Base-by-base conservation (phyloP, 92 coral and sea anemone genomes). In the Isaurus tuberculatus region DNA sequence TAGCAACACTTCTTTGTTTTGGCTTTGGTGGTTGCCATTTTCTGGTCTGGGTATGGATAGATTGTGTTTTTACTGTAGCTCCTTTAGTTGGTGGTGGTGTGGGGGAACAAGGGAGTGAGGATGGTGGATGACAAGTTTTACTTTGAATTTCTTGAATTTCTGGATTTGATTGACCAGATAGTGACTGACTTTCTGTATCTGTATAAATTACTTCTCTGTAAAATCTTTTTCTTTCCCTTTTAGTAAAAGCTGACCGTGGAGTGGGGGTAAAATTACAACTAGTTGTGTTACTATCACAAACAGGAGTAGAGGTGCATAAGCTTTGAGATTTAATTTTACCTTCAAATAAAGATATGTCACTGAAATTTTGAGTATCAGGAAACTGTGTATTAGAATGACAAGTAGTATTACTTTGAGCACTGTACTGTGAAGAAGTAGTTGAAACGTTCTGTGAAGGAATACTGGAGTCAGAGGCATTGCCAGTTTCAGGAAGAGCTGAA, bases 301-400 rank as follows among this genome's bases (percentile, higher is more conserved):
- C 72, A 14, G 43, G 72, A 66, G 72, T 66, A 33, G 42, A 66
- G 40, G 72, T 28, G 23, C 72, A 28, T 66, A 42, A 66, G 1
- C 72, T 13, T 25, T 23, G 36, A 27, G 42, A 28, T n/a, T 66
- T 66, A 66, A 27, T 66, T 10, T 66, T 66, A 2, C 72, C 72
- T 66, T 66, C 43, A 66, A 66, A 28, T 30, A 66, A 66, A 66
- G 42, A 66, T 17, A 31, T 66, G 40, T 66, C 72, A 66, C 40
- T 66, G n/a, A 30, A 66, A 58, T 58, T 58, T 58, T 20, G 42
- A 66, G 42, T 3, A 29, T 29, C 72, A 66, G 42, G n/a, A 51
- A 20, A 29, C 72, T 66, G 43, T 66, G 43, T 23, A 66, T 29
- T 66, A 4, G 36, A 64, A 25, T 66, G 27, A 66, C 43, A 66